Percentiles rank a stretch among this genome's conserved stretches.
Evolutionary conservation across 2,797 vertebrate species (phyloP).

Genomic region (Enteromius fasciolatus): DNA sequence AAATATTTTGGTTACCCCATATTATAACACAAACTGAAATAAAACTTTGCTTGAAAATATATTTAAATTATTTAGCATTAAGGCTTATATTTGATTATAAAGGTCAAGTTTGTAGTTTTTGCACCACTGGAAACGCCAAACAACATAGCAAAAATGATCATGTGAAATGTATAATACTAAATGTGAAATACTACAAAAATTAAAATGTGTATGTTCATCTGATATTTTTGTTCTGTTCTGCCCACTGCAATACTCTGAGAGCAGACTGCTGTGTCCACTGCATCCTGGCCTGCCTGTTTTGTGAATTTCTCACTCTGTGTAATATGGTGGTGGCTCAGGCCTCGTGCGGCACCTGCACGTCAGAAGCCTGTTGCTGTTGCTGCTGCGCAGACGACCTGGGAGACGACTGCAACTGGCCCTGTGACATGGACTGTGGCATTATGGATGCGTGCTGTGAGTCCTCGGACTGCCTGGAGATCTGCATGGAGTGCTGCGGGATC

Average conservation of each 20-base stretch:
- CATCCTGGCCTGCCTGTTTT: slow-evolving; percentile 97
- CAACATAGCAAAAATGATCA: not conserved
- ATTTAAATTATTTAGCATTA: not conserved
- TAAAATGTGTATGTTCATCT: not conserved
- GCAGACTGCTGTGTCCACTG: slow-evolving; percentile 98
- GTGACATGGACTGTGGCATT: slow-evolving; percentile 96
- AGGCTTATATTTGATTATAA: not conserved
- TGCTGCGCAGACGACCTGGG: slow-evolving; percentile 91
- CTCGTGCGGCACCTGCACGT: slow-evolving; percentile 88
- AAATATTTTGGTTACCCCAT: not conserved
- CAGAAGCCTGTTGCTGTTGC: slow-evolving; percentile 93
- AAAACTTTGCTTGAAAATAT: not conserved
- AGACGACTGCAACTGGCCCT: slow-evolving; percentile 94
- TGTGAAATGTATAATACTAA: not conserved
- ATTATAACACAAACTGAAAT: not conserved
- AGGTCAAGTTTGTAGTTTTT: not conserved
- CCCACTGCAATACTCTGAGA: slow-evolving; percentile 24
- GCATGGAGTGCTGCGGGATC: slow-evolving; percentile 99
- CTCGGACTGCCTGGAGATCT: slow-evolving; percentile 97
- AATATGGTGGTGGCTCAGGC: slow-evolving; percentile 95
- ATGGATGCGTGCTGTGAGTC: slow-evolving; percentile 99
- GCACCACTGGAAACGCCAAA: not conserved
- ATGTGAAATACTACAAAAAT: not conserved
- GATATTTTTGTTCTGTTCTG: slow-evolving; percentile 23
- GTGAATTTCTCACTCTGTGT: slow-evolving; percentile 95